These are phyloP conservation scores for Saccopteryx leptura DNA, from an alignment of 2,113 vertebrate genomes.

Conservation along the genomic window DNA sequence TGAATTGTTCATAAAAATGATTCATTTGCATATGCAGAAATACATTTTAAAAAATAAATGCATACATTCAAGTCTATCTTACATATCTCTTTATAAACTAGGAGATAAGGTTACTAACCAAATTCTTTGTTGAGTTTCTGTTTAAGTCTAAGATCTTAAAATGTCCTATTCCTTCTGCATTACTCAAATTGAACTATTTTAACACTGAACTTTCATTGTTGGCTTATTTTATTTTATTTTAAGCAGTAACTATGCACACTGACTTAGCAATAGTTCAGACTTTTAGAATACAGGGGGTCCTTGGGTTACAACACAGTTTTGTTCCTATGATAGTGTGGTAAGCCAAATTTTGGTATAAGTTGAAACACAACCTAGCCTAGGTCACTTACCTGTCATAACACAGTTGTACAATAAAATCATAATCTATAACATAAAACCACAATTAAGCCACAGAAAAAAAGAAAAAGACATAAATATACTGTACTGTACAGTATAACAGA, in stretches of 20 bases:
- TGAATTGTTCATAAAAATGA: background rate
- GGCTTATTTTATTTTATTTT: slow-evolving; percentile 42
- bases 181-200: background rate
- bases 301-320: no score
- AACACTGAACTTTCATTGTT: slow-evolving; percentile 22
- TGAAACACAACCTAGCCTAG: no score
- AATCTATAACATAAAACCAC: no score
- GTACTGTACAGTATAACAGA: no score
- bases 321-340: no score
- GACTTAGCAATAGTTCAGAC: slow-evolving; percentile 55
- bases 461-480: no score
- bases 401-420: no score
- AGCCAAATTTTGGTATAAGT: no score
- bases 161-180: background rate
- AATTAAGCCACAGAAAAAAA: no score
- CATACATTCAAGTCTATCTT: background rate
- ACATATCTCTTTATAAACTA: background rate
- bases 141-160: background rate
- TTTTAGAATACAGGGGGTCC: slow-evolving; percentile 22
- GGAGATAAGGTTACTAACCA: background rate
- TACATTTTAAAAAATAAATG: background rate
- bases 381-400: no score
- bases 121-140: background rate
- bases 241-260: background rate
- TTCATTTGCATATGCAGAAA: background rate